Conservation (phyloP, 2,888 invertebrate species). For the Odontocolon sp. region DNA sequence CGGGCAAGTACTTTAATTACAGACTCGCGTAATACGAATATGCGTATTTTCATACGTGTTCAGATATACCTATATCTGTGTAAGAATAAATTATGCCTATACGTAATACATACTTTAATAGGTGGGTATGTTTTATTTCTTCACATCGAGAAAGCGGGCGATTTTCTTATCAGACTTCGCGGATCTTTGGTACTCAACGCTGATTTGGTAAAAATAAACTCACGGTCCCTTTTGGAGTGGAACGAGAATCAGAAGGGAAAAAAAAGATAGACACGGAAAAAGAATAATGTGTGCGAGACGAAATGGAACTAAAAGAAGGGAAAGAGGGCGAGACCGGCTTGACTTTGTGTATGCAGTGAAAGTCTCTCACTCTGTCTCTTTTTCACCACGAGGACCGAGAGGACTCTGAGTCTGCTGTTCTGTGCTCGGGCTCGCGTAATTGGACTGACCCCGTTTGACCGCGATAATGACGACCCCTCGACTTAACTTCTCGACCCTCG, state of each 20-base stretch:
- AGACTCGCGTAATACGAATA: slow-evolving; percentile 52
- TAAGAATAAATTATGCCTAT: slow-evolving; percentile 45
- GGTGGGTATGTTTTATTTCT: slow-evolving; percentile 55
- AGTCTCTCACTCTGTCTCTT: slow-evolving; percentile 14
- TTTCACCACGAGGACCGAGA: slow-evolving; percentile 34
- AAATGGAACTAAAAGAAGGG: slow-evolving; percentile 5
- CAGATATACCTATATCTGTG: not conserved
- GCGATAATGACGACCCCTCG: slow-evolving; percentile 73
- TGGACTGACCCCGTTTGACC: slow-evolving; percentile 77
- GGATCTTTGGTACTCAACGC: slow-evolving; percentile 58
- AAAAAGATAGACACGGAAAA: slow-evolving; percentile 4
- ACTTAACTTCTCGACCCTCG: slow-evolving; percentile 62
- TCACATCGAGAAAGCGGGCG: slow-evolving; percentile 27
- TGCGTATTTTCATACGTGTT: slow-evolving; percentile 12
- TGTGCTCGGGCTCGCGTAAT: slow-evolving; percentile 67
- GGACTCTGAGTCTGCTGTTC: slow-evolving; percentile 43
- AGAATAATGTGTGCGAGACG: slow-evolving; percentile 41
- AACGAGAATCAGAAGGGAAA: slow-evolving; percentile 15
- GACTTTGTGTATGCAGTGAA: slow-evolving; percentile 43
- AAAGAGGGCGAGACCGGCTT: slow-evolving; percentile 44
- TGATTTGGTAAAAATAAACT: slow-evolving; percentile 60
- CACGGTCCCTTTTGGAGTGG: slow-evolving; percentile 47
- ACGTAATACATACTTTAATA: slow-evolving; percentile 55
- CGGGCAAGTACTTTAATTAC: slow-evolving; percentile 59
- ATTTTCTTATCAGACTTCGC: slow-evolving; percentile 49